Evolutionary conservation across 2,113 vertebrate genomes (phyloP).

Genomic region (Jacana jacana): DNA sequence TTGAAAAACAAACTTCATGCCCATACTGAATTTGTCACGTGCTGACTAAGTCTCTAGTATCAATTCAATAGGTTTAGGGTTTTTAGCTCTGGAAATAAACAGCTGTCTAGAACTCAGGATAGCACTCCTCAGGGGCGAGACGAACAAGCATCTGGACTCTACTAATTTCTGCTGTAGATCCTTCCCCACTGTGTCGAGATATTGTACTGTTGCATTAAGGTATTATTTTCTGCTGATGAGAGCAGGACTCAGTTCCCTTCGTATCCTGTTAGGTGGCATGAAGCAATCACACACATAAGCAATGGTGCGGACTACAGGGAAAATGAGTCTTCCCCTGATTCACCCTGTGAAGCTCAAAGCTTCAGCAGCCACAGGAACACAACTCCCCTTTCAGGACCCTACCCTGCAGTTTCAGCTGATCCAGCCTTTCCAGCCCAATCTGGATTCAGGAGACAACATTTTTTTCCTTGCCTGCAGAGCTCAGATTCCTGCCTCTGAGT

Average conservation of each 20-base stretch:
- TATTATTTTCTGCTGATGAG: background rate
- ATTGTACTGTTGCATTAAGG: background rate
- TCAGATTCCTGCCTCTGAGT: conserved; percentile 64
- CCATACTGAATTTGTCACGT: background rate
- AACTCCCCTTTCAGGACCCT: conserved; percentile 49
- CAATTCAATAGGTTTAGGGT: background rate
- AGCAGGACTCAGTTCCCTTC: background rate
- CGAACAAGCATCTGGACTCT: background rate
- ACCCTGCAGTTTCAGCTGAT: conserved; percentile 62
- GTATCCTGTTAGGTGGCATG: background rate
- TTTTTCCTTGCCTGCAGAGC: conserved; percentile 64
- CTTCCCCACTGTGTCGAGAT: background rate
- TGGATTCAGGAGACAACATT: conserved; percentile 54
- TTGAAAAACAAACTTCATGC: background rate
- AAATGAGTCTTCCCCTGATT: background rate
- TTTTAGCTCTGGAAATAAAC: conserved; percentile 6
- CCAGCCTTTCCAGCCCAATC: conserved; percentile 61
- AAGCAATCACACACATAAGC: background rate
- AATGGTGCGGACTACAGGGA: background rate
- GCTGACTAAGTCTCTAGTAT: background rate
- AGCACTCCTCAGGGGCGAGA: background rate
- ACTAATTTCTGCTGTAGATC: background rate
- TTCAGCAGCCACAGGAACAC: background rate
- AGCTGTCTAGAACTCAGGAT: background rate
- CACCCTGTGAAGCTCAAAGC: background rate